Conservation (phyloP, 2,113 vertebrate genomes). For the Otocyon megalotis region DNA sequence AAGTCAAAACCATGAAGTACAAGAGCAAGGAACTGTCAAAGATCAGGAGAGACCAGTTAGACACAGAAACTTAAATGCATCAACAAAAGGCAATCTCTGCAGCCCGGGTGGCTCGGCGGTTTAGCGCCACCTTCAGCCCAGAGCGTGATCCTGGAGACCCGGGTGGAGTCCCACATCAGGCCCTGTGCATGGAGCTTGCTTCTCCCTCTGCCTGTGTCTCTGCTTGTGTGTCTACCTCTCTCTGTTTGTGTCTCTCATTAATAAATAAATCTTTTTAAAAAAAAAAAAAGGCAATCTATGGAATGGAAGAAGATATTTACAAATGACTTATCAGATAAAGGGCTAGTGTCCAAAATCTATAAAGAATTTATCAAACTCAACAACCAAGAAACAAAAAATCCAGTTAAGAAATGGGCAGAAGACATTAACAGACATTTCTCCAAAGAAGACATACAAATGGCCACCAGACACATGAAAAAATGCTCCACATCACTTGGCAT, state of each 20-base stretch:
- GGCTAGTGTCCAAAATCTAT: not conserved
- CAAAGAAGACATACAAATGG: not conserved
- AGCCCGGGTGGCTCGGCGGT: too few species aligned
- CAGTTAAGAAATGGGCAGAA: not conserved
- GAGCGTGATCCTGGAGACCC: too few species aligned
- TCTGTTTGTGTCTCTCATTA: too few species aligned
- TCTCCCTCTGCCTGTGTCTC: too few species aligned
- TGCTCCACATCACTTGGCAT: not conserved
- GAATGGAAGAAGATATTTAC: not conserved
- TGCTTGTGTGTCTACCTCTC: too few species aligned
- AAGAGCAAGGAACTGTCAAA: not conserved
- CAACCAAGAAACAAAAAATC: not conserved
- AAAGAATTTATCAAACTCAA: not conserved
- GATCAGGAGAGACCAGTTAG: not conserved
- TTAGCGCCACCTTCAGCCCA: too few species aligned
- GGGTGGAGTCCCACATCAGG: too few species aligned
- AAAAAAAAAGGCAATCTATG: not conserved
- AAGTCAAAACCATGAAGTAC: not conserved
- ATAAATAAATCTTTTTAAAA: too few species aligned
- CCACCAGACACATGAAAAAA: not conserved
- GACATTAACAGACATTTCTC: not conserved
- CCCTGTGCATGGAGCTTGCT: too few species aligned
- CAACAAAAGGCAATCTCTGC: not conserved
- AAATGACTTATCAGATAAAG: not conserved
- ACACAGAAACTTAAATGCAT: conserved; percentile 19